Conservation (phyloP, 2,113 vertebrate genomes). For the Lycocorax pyrrhopterus region DNA sequence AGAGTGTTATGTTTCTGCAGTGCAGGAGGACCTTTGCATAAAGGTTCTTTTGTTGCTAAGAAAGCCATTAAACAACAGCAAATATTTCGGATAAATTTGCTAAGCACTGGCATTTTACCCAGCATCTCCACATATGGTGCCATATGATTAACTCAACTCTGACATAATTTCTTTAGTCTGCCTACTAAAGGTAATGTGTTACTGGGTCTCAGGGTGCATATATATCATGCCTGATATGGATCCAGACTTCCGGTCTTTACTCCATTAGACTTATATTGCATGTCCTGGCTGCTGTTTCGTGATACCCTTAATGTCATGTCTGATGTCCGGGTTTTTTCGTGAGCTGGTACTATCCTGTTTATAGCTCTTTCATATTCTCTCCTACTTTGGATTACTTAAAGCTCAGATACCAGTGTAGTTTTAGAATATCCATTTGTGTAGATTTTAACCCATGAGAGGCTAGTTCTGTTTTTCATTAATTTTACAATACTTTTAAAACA, state of each 20-base stretch:
- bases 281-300: background rate
- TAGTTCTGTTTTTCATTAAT: background rate
- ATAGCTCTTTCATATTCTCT: background rate
- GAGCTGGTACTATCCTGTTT: background rate
- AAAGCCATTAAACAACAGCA: background rate
- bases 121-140: background rate
- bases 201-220: background rate
- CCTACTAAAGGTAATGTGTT: background rate
- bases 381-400: background rate
- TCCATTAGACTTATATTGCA: background rate
- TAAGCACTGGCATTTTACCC: background rate
- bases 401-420: background rate
- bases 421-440: background rate
- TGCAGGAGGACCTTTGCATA: background rate
- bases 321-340: accelerated
- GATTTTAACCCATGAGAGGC: background rate
- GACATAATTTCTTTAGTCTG: background rate
- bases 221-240: background rate
- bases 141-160: background rate
- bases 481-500: background rate
- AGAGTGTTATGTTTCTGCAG: background rate
- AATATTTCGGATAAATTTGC: background rate
- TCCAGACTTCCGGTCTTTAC: background rate
- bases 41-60: background rate
- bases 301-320: background rate